Evolutionary conservation across 2,797 vertebrate species (phyloP).

Genomic region (Megaceryle alcyon): DNA sequence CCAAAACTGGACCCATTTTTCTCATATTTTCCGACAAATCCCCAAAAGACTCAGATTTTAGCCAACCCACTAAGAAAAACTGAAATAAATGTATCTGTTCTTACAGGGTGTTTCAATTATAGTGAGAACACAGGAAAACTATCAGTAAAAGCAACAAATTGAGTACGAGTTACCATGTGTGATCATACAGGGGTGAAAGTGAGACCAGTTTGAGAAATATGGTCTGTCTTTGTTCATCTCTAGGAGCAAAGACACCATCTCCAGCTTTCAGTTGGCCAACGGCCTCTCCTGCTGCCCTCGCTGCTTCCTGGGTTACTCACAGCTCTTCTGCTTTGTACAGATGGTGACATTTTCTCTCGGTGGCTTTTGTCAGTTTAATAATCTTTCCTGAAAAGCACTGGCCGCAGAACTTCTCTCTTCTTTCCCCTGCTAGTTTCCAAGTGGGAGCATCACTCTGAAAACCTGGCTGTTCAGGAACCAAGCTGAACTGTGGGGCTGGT

Average conservation of each 20-base stretch:
- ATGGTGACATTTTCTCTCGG: neutral
- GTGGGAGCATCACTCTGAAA: neutral
- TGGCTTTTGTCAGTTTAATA: neutral
- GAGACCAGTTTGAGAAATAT: neutral
- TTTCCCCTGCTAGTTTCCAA: neutral
- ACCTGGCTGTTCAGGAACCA: neutral
- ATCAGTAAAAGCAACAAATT: neutral
- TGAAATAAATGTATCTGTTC: accelerated
- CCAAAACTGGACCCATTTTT: neutral
- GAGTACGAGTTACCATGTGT: neutral
- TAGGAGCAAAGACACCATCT: neutral
- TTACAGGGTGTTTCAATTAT: neutral
- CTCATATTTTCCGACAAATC: neutral
- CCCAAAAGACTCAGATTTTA: neutral
- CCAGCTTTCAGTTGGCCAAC: neutral
- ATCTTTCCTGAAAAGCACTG: neutral
- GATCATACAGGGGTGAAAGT: neutral
- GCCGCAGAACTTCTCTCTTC: neutral
- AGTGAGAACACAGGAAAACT: neutral
- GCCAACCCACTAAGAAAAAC: neutral
- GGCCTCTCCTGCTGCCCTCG: neutral
- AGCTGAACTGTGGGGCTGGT: neutral
- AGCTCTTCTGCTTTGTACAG: neutral
- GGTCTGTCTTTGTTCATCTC: neutral
- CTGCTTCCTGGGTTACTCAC: neutral